Percentiles rank a stretch among this genome's conserved stretches.
Conservation (phyloP, 2,113 vertebrate genomes). For the Xiphorhynchus elegans region DNA sequence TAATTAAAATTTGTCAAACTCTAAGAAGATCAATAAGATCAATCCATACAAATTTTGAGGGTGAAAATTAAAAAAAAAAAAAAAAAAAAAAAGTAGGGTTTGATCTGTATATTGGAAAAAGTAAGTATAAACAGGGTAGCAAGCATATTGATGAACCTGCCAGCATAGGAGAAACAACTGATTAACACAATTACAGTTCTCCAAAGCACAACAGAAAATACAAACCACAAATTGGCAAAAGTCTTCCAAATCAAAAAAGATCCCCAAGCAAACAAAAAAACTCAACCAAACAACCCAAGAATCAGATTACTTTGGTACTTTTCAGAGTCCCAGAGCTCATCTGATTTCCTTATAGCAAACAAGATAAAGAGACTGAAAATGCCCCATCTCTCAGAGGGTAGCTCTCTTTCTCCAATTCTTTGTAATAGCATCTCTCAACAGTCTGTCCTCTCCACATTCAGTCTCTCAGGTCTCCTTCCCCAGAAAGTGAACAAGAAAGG, state of each 20-base stretch:
- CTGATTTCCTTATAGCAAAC: neutral
- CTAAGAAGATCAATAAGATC: neutral
- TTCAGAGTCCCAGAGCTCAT: neutral
- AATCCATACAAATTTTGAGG: conserved; percentile 16
- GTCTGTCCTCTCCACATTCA: neutral
- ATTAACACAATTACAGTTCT: neutral
- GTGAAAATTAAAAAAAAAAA: neutral
- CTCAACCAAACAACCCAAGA: neutral
- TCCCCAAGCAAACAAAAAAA: neutral
- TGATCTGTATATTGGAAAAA: neutral
- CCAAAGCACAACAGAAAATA: neutral
- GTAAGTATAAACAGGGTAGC: neutral
- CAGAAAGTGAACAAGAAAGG: neutral
- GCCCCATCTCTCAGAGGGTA: neutral
- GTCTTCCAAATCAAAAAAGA: neutral
- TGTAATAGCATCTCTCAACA: neutral
- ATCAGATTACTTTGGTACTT: neutral
- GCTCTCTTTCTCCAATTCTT: neutral
- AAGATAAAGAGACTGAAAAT: neutral
- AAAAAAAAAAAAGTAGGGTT: neutral
- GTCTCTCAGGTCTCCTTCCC: neutral
- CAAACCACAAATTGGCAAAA: neutral
- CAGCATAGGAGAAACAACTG: neutral
- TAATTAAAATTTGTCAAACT: conserved; percentile 4
- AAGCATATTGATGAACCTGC: neutral